Base-by-base conservation (phyloP, 2,113 vertebrate genomes). In the Anguilla japonica region DNA sequence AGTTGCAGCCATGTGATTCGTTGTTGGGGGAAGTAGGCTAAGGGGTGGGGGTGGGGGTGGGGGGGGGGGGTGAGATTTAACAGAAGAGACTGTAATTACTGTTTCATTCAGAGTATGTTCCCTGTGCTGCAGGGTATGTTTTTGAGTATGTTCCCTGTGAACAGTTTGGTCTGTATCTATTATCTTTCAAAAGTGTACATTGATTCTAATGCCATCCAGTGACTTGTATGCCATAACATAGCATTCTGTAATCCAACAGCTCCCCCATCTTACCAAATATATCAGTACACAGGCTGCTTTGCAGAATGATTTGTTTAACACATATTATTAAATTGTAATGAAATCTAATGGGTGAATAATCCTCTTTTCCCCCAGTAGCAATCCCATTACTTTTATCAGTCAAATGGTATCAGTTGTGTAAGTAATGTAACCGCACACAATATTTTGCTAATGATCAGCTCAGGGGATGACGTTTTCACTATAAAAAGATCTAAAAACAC, bases 181-280 rank as follows among this genome's bases (percentile, higher is more conserved):
- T 67, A 67, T 39, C 39, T 78, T 63, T 81, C 15, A 41, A 56
- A 46, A 60, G 15, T 81, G 13, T 60, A 63, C 57, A 67, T 60
- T 67, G 41, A 67, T 81, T 80, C 8, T 81, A 87, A 87, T 71
- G 18, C 29, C 26, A 71, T 60, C 15, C 80, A 56, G 41, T 7
- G 22, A 8, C 40, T 41, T 39, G 75, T 41, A 13, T 39, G 46
- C n/a, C 5, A 87, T 57, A 83, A 22, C 29, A 79, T 83, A 78
- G 60, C 29, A 78, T 41, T 50, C 60, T 82, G 67, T 16, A 78
- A 87, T 50, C 75, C 89, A 90, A 86, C 86, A 86, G 83, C 86
- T 50, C 86, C 86, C 89, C 87, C 86, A 85, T 84, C 53, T 86
- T 85, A 87, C 83, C 63, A 86, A 85, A 83, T 41, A 75, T 50